Percentiles rank a stretch among this genome's conserved stretches.
These are phyloP conservation scores for Dugesia japonica DNA, from an alignment of 2,888 invertebrate species.

Conservation along the genomic window DNA sequence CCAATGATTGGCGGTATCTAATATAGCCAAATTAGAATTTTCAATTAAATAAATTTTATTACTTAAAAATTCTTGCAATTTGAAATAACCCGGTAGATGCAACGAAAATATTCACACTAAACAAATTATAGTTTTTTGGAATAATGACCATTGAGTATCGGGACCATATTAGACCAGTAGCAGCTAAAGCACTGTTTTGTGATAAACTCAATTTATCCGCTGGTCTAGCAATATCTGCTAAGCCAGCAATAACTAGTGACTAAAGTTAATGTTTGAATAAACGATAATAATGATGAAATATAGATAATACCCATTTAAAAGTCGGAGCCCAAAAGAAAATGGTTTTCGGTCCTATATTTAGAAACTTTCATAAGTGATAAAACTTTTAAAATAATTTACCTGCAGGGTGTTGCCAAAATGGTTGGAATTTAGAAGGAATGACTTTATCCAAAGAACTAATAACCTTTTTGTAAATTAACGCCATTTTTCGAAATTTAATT, in stretches of 20 bases:
- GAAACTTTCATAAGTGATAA: too few relatives aligned
- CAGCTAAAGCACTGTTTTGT: conserved; percentile 66
- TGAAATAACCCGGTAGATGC: conserved; percentile 70
- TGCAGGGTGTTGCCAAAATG: not conserved
- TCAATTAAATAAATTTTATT: too few relatives aligned
- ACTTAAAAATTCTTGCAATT: conserved; percentile 57
- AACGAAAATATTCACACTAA: conserved; percentile 90
- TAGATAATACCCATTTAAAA: conserved; percentile 4
- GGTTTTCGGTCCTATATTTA: not conserved
- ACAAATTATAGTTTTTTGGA: conserved; percentile 82
- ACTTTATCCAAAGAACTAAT: not conserved
- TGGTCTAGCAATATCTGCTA: conserved; percentile 72
- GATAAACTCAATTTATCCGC: conserved; percentile 68
- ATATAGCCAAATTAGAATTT: too few relatives aligned
- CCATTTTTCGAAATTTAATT: too few relatives aligned
- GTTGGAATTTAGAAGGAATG: not conserved
- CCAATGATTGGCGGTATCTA: too few relatives aligned
- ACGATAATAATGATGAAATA: too few relatives aligned
- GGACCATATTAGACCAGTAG: conserved; percentile 83
- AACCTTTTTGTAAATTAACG: not conserved
- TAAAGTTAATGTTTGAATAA: too few relatives aligned
- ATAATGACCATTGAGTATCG: conserved; percentile 85
- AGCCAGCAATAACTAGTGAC: conserved; percentile 51
- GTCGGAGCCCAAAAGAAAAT: conserved; percentile 7
- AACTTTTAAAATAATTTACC: not conserved